Evolutionary conservation across 1,140 invertebrate genomes (phyloP), one percentile per base, ranked within the genome.

Genomic region (Pectinophora gossypiella): DNA sequence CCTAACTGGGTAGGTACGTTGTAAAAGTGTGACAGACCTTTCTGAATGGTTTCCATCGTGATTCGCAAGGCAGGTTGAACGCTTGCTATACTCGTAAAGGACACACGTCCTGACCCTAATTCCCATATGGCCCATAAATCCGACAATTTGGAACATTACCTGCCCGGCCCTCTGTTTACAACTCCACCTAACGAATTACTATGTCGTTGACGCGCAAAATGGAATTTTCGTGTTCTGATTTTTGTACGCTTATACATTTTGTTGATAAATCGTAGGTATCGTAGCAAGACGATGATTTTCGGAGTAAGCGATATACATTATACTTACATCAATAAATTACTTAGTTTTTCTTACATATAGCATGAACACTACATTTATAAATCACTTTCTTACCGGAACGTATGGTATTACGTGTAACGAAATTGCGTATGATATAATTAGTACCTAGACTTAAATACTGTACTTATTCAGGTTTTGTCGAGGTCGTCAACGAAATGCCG

Each of bases 71-170:
- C 27, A n/a, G 27, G 2, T 18, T 15, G 36, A 40, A 40, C 7
- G 16, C 10, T 6, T 40, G 51, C 12, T 20, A 54, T 48, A 54
- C 57, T 51, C 40, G 49, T 53, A 59, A 64, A 64, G 58, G 56
- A 59, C 49, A 50, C 48, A 32, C 51, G 55, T 61, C 63, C 66
- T 62, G 63, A 67, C 71, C 68, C 64, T 61, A 66, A 64, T 64
- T 65, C 60, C 59, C 58, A 43, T 51, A 62, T 60, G 68, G 58
- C 71, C 57, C 65, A 72, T 69, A 73, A 78, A 78, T 60, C 59
- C 46, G 54, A 60, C 56, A 54, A 67, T 69, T 61, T 68, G 51
- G 65, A 59, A 55, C 66, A 64, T 56, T 59, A 56, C 65, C 54
- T 50, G 68, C 51, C 61, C 56, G 52, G 42, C 72, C 68, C 68